Conservation (phyloP, 2,888 invertebrate species). For the Diloba caeruleocephala region DNA sequence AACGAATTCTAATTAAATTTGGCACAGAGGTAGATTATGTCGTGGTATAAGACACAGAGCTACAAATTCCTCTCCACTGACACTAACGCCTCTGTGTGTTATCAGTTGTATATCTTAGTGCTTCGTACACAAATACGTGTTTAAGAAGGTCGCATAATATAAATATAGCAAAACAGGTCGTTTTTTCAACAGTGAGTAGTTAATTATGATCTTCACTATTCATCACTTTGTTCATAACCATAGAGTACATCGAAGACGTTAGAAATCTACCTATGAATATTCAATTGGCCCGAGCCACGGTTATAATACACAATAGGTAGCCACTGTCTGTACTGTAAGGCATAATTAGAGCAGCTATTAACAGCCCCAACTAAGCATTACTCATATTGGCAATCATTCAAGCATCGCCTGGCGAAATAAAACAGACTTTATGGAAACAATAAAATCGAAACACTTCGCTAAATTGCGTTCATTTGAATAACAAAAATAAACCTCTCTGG, state of each 20-base stretch:
- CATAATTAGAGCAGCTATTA: slow-evolving; percentile 32
- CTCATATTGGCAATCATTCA: slow-evolving; percentile 39
- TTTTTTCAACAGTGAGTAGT: too few relatives aligned
- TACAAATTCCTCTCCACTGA: too few relatives aligned
- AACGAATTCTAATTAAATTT: too few relatives aligned
- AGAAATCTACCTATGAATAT: slow-evolving; percentile 9
- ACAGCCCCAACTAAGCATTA: slow-evolving; percentile 8
- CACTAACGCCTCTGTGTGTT: too few relatives aligned
- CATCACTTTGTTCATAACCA: neutral
- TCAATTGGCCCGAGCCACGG: slow-evolving; percentile 1
- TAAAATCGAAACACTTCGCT: slow-evolving; percentile 18
- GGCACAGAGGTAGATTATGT: too few relatives aligned
- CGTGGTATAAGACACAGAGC: too few relatives aligned
- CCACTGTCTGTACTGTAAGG: neutral
- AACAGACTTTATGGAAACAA: slow-evolving; percentile 29
- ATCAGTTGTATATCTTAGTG: too few relatives aligned
- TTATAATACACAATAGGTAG: neutral
- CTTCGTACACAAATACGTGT: too few relatives aligned
- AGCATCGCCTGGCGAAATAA: slow-evolving; percentile 13
- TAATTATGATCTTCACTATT: too few relatives aligned
- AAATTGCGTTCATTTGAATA: slow-evolving; percentile 21
- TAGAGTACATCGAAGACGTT: neutral
- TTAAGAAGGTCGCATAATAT: too few relatives aligned
- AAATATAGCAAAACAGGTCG: too few relatives aligned
- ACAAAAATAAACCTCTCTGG: slow-evolving; percentile 17